Evolutionary conservation across 2,888 invertebrate genomes (phyloP), one percentile per base, ranked within the genome.

Genomic region (Megamerina dolium): DNA sequence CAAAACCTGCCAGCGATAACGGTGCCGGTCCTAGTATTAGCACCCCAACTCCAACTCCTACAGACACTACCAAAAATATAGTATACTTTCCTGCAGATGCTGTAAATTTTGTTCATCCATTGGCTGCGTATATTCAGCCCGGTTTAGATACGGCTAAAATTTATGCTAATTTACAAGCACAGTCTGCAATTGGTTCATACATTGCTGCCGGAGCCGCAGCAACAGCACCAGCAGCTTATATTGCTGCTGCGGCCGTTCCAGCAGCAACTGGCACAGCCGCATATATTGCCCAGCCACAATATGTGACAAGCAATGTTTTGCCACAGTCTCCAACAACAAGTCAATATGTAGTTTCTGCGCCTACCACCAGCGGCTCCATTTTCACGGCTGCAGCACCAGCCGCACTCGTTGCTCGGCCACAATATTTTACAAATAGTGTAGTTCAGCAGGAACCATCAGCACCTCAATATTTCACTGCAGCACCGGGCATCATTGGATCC

Each of bases 21-120:
- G n/a, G n/a, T n/a, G n/a, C n/a, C n/a, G n/a, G n/a, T n/a, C n/a
- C n/a, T n/a, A n/a, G n/a, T n/a, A n/a, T n/a, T n/a, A n/a, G n/a
- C n/a, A n/a, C n/a, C 5, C 32, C 17, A n/a, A 17, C 37, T 18
- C 32, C 37, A n/a, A 23, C 31, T 10, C 29, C 44, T 10, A 32
- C 38, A 13, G 20, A 23, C 8, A 20, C 44, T 10, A 32, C 31
- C 3, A 40, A 35, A 9, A 38, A 19, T 21, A 33, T 43, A 1
- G 40, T 36, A 31, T 45, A 45, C 18, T 45, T 34, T 36, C 44
- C 44, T 23, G 40, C 44, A 2, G 31, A 31, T 9, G 44, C 44
- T 14, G 31, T 45, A 12, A 32, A 40, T 23, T 45, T 45, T 19
- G 39, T 45, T 5, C 44, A 39, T 36, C 44, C 44, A 10, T 18